Evolutionary conservation across 1,140 invertebrate species (phyloP).

Genomic region (Formica exsecta): DNA sequence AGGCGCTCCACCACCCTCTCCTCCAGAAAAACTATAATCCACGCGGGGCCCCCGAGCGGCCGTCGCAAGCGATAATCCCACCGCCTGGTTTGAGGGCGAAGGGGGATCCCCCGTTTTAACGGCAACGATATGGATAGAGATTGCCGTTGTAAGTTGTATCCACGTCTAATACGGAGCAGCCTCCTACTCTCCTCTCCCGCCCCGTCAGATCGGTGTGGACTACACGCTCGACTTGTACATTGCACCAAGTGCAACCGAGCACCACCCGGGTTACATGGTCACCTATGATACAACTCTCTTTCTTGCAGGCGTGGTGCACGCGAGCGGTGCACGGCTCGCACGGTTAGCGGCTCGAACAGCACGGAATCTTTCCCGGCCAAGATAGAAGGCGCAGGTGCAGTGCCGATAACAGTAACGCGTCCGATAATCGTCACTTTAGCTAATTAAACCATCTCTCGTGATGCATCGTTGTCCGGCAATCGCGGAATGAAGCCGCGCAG

Average conservation of each 20-base stretch:
- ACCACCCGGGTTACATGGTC: conserved; percentile 81
- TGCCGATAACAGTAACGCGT: not conserved
- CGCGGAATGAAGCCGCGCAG: not conserved
- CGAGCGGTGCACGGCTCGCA: conserved; percentile 28
- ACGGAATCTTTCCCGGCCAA: conserved; percentile 41
- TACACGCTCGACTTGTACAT: conserved; percentile 61
- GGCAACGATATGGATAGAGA: conserved; percentile 38
- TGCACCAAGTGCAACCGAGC: conserved; percentile 81
- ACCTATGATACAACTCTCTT: conserved; percentile 73
- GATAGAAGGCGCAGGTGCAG: conserved; percentile 65
- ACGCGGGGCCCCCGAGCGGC: conserved; percentile 65
- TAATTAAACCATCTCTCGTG: conserved; percentile 34
- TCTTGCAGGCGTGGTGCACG: conserved; percentile 73
- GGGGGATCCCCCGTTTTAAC: conserved; percentile 39
- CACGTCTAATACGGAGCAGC: conserved; percentile 62
- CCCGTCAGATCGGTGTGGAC: conserved; percentile 44
- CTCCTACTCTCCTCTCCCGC: conserved; percentile 69
- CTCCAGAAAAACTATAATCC: conserved; percentile 86
- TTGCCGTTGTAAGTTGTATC: conserved; percentile 65
- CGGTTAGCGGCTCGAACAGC: not conserved
- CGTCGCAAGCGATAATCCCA: conserved; percentile 64
- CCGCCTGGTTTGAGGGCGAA: conserved; percentile 60
- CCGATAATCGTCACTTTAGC: conserved; percentile 30
- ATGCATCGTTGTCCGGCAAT: conserved; percentile 15
- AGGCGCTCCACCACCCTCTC: conserved; percentile 83